A percentile compares a stretch with the other conserved stretches of the same genome.
These are phyloP conservation scores for Eumeta japonica DNA, from an alignment of 1,140 invertebrate species.

Conservation along the genomic window DNA sequence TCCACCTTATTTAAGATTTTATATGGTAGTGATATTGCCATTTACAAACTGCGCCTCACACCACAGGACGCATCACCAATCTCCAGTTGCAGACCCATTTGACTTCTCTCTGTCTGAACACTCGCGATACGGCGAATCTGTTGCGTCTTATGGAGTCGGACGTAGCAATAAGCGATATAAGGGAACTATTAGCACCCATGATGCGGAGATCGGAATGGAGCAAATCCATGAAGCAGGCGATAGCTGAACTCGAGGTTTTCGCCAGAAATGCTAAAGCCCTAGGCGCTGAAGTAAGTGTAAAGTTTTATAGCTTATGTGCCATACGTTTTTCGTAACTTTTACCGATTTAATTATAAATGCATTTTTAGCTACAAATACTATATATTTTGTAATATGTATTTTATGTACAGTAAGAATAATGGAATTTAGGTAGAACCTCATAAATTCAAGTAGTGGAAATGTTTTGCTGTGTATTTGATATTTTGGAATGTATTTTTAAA, in stretches of 20 bases:
- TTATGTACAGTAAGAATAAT: too few species aligned
- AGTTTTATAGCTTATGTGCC: not conserved
- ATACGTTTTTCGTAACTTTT: too few species aligned
- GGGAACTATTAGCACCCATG: constrained; percentile 62
- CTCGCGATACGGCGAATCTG: constrained; percentile 68
- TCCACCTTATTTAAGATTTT: constrained; percentile 3
- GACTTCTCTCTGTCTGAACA: constrained; percentile 66
- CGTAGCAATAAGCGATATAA: constrained; percentile 64
- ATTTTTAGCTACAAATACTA: too few species aligned
- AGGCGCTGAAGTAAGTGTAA: constrained; percentile 68
- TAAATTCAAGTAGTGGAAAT: too few species aligned
- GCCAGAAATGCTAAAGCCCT: constrained; percentile 67
- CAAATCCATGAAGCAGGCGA: constrained; percentile 65
- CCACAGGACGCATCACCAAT: constrained; percentile 63
- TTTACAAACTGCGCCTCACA: constrained; percentile 5
- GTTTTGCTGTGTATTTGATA: too few species aligned
- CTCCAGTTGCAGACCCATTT: constrained; percentile 73
- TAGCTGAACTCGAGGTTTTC: constrained; percentile 73
- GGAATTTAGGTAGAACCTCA: too few species aligned
- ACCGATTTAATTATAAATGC: too few species aligned
- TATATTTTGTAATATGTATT: too few species aligned
- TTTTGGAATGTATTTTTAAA: too few species aligned
- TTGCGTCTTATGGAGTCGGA: constrained; percentile 74
- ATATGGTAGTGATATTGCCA: not conserved
- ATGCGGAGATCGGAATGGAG: constrained; percentile 66